Base-by-base conservation (phyloP, 2,797 vertebrate species). In the Mastacembelus armatus region DNA sequence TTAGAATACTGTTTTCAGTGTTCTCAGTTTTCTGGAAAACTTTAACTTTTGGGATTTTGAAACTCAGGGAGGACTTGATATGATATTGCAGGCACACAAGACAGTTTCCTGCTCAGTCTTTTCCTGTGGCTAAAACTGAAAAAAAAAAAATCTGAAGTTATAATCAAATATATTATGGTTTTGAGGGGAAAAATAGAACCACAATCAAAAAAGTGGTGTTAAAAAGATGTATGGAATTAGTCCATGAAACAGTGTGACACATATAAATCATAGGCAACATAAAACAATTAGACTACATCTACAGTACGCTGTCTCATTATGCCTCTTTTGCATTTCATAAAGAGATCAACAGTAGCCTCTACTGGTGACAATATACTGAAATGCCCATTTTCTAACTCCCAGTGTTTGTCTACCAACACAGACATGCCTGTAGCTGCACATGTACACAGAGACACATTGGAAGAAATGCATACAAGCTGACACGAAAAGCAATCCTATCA, bases 261-360 rank as follows among this genome's bases (percentile, higher is more conserved):
- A 48, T 29, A 24, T 3, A 56, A 45, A 44, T 71, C 29, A 66
- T 9, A 16, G 11, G 27, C 19, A 40, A 38, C 48, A 24, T 39
- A 68, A 35, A 50, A 11, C n/a, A 26, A 10, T 61, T 7, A 33
- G 5, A 38, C 26, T 49, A 50, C 49, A 78, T 50, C 27, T 49
- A 27, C n/a, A 57, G 5, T 26, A 19, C 10, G 27, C 16, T 12
- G 21, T 21, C 21, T 65, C 32, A 27, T 22, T 36, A 6, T 27
- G n/a, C 38, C 2, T 19, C 38, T 43, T 24, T 58, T 54, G 14
- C 21, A 14, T 66, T 85, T 79, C 63, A 92, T 77, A 77, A 59
- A 85, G 70, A 88, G 90, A 87, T 58, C 90, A 90, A 92, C 78
- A 88, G 85, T 82, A 84, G 63, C 91, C 88, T 92, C 93, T 92